Percentiles rank a stretch among this genome's conserved stretches.
Conservation (phyloP, 35 echinoderm and acorn worm genomes). For the Chiridota heheva region DNA sequence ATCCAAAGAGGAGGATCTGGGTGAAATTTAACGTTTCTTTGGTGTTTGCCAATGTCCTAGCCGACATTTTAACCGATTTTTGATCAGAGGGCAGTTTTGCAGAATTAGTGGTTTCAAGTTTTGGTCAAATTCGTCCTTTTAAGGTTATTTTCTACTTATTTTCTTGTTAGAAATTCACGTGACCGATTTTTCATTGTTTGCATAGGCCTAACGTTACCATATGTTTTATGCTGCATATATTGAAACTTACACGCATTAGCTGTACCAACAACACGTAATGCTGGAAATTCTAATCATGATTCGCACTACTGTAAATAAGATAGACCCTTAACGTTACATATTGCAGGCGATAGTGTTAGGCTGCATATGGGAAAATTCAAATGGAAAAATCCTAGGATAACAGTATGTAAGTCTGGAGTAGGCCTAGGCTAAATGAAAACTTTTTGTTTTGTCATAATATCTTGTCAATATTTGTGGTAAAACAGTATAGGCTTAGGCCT, state of each 20-base stretch:
- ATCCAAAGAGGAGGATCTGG: no score
- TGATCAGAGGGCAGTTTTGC: constrained; percentile 54
- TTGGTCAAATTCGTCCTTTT: constrained; percentile 38
- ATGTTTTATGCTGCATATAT: not conserved
- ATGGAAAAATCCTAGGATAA: no score
- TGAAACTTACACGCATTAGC: no score
- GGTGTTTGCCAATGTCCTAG: constrained; percentile 57
- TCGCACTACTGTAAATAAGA: not conserved
- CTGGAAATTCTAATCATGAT: not conserved
- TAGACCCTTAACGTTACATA: no score
- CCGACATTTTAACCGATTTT: not conserved
- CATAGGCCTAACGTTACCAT: not conserved
- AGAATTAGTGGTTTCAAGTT: constrained; percentile 48
- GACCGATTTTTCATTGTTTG: not conserved
- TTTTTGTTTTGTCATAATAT: no score
- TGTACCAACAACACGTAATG: not conserved
- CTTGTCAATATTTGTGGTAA: no score
- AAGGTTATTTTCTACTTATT: not conserved
- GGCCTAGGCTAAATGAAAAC: no score
- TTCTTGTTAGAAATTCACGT: constrained; percentile 19
- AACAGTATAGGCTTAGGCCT: no score
- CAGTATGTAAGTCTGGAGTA: no score
- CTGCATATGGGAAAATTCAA: no score
- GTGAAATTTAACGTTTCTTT: constrained; percentile 47
- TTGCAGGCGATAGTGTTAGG: no score